A percentile compares a stretch with the other conserved stretches of the same genome.
These are phyloP conservation scores for Mythimna lalbum DNA, from an alignment of 2,888 invertebrate species.

Conservation along the genomic window DNA sequence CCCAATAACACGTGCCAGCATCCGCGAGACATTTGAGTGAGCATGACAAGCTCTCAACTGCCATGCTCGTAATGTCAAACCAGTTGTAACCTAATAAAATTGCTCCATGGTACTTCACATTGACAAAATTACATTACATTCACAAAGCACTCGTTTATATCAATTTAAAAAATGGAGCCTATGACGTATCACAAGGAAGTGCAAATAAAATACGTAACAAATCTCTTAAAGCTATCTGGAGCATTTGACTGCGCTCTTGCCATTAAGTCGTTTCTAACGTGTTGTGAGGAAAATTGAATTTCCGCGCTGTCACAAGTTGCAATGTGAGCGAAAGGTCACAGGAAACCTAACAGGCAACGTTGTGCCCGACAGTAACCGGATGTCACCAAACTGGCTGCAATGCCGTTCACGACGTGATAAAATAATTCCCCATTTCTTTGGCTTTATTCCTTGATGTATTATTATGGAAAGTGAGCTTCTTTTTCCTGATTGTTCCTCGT, in stretches of 20 bases:
- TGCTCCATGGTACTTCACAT: too few relatives aligned
- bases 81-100: too few relatives aligned
- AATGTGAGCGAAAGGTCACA: slow-evolving; percentile 60
- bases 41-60: too few relatives aligned
- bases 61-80: too few relatives aligned
- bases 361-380: slow-evolving; percentile 42
- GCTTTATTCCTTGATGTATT: slow-evolving; percentile 21
- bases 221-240: slow-evolving; percentile 34
- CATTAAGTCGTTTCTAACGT: slow-evolving; percentile 39
- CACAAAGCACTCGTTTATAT: too few relatives aligned
- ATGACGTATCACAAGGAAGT: slow-evolving; percentile 16
- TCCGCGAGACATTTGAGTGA: too few relatives aligned
- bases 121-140: too few relatives aligned
- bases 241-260: slow-evolving; percentile 38
- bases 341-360: slow-evolving; percentile 41
- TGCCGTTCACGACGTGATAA: slow-evolving; percentile 13
- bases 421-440: slow-evolving; percentile 27
- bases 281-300: slow-evolving; percentile 69
- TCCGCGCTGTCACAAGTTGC: slow-evolving; percentile 67
- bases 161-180: slow-evolving; percentile 17
- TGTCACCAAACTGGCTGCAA: slow-evolving; percentile 29
- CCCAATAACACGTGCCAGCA: too few relatives aligned
- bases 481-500: neutral
- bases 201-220: slow-evolving; percentile 38
- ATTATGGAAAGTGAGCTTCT: neutral